Percentiles rank a stretch among this genome's conserved stretches.
Conservation (phyloP, 2,797 vertebrate genomes). For the Lepilemur septentrionalis region DNA sequence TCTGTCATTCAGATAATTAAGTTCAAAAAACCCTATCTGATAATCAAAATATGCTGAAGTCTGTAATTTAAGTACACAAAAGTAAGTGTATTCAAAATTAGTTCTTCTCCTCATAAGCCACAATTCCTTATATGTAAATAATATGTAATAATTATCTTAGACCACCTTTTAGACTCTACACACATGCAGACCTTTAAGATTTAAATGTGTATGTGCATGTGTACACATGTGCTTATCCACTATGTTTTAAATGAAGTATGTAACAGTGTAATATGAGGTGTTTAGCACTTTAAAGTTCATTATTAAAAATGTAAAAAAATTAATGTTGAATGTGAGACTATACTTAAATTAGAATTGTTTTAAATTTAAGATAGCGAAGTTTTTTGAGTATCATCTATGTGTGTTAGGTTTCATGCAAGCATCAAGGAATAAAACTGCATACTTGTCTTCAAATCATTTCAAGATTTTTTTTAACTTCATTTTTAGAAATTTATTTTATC, state of each 20-base stretch:
- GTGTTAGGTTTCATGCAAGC: neutral
- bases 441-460: neutral
- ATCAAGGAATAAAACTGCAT: neutral
- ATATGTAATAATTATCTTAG: neutral
- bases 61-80: neutral
- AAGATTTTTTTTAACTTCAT: neutral
- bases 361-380: neutral
- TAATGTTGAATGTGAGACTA: neutral
- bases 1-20: slow-evolving; percentile 13
- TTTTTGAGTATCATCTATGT: neutral
- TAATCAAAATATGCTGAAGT: neutral
- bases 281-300: neutral
- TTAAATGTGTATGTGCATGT: neutral
- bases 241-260: neutral
- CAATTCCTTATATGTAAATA: neutral
- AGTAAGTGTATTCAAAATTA: neutral
- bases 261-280: neutral
- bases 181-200: neutral
- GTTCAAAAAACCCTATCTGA: neutral
- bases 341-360: slow-evolving; percentile 1
- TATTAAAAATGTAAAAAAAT: neutral
- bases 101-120: neutral
- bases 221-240: neutral
- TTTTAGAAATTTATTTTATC: neutral
- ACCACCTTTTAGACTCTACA: neutral